A percentile compares a stretch with the other conserved stretches of the same genome.
Evolutionary conservation across 2,888 invertebrate genomes (phyloP).

Genomic region (Dione vanillae): DNA sequence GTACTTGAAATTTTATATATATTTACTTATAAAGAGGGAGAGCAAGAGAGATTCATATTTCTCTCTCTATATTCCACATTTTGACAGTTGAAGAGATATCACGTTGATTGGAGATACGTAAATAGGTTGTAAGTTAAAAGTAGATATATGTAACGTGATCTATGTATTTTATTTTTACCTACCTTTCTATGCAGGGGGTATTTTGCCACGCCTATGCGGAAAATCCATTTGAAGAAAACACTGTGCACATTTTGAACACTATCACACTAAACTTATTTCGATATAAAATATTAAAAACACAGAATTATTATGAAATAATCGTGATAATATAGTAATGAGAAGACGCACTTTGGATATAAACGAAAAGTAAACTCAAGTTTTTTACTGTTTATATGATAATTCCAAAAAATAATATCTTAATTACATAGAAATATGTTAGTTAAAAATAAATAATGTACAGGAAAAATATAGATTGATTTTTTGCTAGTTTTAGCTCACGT

Average conservation of each 20-base stretch:
- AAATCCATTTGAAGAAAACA: constrained; percentile 56
- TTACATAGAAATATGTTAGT: constrained; percentile 17
- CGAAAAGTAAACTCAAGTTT: constrained; percentile 45
- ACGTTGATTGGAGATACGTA: too few relatives aligned
- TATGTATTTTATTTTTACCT: constrained; percentile 52
- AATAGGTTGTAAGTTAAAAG: too few relatives aligned
- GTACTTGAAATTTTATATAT: too few relatives aligned
- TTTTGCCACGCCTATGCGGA: constrained; percentile 43
- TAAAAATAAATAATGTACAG: background rate
- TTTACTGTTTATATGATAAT: constrained; percentile 39
- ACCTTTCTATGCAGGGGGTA: constrained; percentile 66
- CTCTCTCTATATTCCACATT: too few relatives aligned
- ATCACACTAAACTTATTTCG: constrained; percentile 22
- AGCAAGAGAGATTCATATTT: too few relatives aligned
- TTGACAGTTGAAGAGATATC: too few relatives aligned
- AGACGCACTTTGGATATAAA: constrained; percentile 40
- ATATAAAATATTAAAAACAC: constrained; percentile 18
- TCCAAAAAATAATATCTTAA: constrained; percentile 31
- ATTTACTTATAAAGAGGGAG: too few relatives aligned
- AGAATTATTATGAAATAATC: constrained; percentile 27
- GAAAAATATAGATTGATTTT: constrained; percentile 3
- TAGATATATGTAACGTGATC: background rate
- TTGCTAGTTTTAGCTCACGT: constrained; percentile 32
- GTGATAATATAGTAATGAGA: constrained; percentile 30
- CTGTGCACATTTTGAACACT: constrained; percentile 45